Percentiles rank a stretch among this genome's conserved stretches.
These are phyloP conservation scores for Manduca sexta DNA, from an alignment of 1,140 invertebrate species.

Conservation along the genomic window DNA sequence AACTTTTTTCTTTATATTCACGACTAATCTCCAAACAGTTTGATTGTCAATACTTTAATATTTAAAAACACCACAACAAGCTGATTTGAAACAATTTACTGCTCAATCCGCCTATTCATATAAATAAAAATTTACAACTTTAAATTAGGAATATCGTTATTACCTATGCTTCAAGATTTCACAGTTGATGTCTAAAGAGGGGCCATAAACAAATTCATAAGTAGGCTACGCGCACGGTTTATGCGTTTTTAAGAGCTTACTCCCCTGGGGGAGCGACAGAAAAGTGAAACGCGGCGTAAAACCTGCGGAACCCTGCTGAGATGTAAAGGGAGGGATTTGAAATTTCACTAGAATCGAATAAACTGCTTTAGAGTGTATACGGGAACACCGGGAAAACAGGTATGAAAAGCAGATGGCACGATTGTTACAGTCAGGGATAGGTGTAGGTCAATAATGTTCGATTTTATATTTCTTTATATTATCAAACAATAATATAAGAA, in stretches of 20 bases:
- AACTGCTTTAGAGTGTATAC: neutral
- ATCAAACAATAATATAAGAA: no score
- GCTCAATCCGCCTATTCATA: no score
- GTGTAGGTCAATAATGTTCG: no score
- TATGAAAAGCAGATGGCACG: no score
- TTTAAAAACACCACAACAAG: no score
- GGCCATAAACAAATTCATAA: slow-evolving; percentile 72
- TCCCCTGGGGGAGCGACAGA: slow-evolving; percentile 40
- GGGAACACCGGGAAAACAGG: neutral
- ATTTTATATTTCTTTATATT: no score
- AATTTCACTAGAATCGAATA: slow-evolving; percentile 22
- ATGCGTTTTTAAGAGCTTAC: slow-evolving; percentile 60
- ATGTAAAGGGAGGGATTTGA: slow-evolving; percentile 35
- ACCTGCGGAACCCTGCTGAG: slow-evolving; percentile 41
- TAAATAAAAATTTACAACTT: slow-evolving; percentile 27
- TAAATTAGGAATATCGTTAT: slow-evolving; percentile 53
- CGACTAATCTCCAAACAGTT: no score
- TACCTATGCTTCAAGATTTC: slow-evolving; percentile 40
- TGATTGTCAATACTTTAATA: no score
- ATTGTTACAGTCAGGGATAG: no score
- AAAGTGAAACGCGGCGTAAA: slow-evolving; percentile 63
- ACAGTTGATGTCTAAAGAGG: slow-evolving; percentile 46
- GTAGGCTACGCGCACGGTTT: slow-evolving; percentile 59
- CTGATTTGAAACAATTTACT: no score
- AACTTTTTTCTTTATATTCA: no score